Evolutionary conservation across 2,888 invertebrate genomes (phyloP), one percentile per base, ranked within the genome.

Genomic region (Drosophila sordidapex): DNA sequence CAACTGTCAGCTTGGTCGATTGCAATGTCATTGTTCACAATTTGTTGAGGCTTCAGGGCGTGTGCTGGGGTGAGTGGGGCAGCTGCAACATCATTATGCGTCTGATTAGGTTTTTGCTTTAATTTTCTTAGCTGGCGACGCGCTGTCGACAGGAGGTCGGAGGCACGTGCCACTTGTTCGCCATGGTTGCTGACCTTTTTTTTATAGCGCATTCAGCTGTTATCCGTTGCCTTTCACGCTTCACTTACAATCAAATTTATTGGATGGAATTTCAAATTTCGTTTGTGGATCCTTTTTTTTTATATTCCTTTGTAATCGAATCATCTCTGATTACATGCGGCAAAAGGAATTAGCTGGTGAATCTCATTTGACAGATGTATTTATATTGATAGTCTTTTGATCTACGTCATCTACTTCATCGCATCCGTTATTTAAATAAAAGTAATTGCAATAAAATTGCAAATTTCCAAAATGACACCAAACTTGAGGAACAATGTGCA

Each of bases 81-180:
- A 53, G 57, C 60, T 67, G 65, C 68, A 71, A 68, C 67, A 62
- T 69, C 56, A 74, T 66, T 82, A 62, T 71, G 61, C 83, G 74
- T 69, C 74, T 83, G 85, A 88, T 85, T 85, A 85, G 76, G 75
- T 78, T 87, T 70, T 74, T 80, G 75, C 78, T 71, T 78, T 84
- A 65, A 73, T 82, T 80, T 83, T 69, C 65, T 35, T 48, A 57
- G 49, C 52, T 57, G 18, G 49, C 62, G 60, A 46, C 65, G 53
- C 64, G 66, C 56, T 56, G n/a, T 31, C 2, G 21, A 36, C 27
- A 18, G 36, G 18, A 27, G 13, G 40, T 46, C 29, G 54, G 18
- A 27, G 10, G 35, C 52, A 29, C 51, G 31, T 53, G 43, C 46
- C 40, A 43, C 54, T 51, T 56, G 40, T 43, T 38, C 48, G 36